A percentile compares a stretch with the other conserved stretches of the same genome.
Conservation (phyloP, 2,888 invertebrate genomes). For the Drosophila leonis region DNA sequence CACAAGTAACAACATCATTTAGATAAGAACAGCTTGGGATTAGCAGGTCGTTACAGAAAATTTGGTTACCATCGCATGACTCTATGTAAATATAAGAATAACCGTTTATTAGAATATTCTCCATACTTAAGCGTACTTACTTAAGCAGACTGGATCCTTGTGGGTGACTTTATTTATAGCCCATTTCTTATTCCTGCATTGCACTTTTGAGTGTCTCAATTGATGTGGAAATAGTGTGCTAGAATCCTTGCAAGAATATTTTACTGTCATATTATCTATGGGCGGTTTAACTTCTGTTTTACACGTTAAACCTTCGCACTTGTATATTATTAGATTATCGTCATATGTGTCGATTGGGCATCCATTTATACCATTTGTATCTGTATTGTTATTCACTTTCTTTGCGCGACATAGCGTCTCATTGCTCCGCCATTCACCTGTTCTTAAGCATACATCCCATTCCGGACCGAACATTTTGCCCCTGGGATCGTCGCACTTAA, state of each 20-base stretch:
- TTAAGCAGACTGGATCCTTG: slow-evolving; percentile 1
- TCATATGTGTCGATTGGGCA: slow-evolving; percentile 33
- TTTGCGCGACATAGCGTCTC: neutral
- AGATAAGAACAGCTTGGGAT: rapidly evolving
- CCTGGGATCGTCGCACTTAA: slow-evolving; percentile 1
- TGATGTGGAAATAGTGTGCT: neutral
- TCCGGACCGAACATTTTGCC: rapidly evolving
- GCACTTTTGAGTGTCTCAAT: rapidly evolving
- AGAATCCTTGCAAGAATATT: slow-evolving; percentile 11
- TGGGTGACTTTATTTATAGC: rapidly evolving
- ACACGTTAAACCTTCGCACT: rapidly evolving
- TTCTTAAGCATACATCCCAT: slow-evolving; percentile 15
- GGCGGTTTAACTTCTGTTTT: slow-evolving; percentile 1
- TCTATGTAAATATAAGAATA: slow-evolving; percentile 8
- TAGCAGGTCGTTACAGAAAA: slow-evolving; percentile 26
- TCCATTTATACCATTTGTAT: slow-evolving; percentile 42
- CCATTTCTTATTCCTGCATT: neutral
- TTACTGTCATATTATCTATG: neutral
- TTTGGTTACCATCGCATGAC: neutral
- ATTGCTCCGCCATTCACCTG: slow-evolving; percentile 15
- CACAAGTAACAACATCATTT: rapidly evolving
- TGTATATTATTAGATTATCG: slow-evolving; percentile 2
- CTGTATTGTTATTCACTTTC: neutral
- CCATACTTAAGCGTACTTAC: slow-evolving; percentile 14
- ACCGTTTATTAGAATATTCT: neutral